Conservation (phyloP, 53 echinoderm and acorn worm genomes). For the Actinopyga echinites region DNA sequence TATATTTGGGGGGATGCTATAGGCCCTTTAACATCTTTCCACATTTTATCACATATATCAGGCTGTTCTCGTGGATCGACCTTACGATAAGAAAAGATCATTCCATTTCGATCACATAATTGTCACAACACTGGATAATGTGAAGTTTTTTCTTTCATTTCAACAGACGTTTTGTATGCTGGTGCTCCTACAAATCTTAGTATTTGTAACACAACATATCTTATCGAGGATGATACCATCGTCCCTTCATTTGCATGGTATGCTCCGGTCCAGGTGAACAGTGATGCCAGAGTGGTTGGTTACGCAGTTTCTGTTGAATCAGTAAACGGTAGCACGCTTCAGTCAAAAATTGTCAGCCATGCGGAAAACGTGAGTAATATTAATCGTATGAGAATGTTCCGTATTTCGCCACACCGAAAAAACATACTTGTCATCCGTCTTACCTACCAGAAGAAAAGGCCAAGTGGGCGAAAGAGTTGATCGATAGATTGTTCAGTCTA, state of each 20-base stretch:
- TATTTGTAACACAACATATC: neutral
- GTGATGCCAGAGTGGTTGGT: neutral
- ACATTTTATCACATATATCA: too few species aligned
- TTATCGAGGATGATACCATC: neutral
- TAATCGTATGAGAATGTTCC: neutral
- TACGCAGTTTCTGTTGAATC: neutral
- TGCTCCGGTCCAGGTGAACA: conserved; percentile 1
- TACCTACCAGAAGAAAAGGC: too few species aligned
- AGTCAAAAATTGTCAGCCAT: neutral
- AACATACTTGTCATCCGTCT: too few species aligned
- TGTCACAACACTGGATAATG: neutral
- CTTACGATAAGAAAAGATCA: too few species aligned
- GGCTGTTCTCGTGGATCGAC: too few species aligned
- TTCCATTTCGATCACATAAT: too few species aligned
- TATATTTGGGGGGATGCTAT: too few species aligned
- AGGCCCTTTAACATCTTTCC: too few species aligned
- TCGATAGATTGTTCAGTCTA: too few species aligned
- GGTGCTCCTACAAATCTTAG: neutral
- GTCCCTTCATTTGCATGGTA: conserved; percentile 13
- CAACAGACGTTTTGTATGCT: neutral
- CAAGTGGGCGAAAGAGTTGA: too few species aligned
- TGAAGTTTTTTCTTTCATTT: neutral
- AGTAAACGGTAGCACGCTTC: neutral
- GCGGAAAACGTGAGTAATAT: neutral
- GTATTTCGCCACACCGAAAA: too few species aligned